Percentiles rank a stretch among this genome's conserved stretches.
phyloP scores from a whole-genome alignment of 2,797 vertebrate genomes.

The Notolabrus celidotus region DNA sequence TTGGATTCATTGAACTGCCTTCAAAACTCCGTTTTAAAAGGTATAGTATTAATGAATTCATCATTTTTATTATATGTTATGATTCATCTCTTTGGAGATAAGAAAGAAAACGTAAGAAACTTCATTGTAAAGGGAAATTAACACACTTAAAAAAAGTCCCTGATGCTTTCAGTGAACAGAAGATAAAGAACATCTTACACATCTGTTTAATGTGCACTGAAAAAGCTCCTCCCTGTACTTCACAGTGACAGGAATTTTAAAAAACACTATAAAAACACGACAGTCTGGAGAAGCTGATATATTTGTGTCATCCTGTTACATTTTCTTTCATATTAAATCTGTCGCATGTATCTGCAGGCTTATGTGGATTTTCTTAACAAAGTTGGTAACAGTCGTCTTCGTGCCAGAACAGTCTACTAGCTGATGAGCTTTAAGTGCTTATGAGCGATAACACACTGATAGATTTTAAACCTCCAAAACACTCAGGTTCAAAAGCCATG shows the following conservation, averaged over 20 bases:
- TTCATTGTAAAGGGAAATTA: too few species aligned
- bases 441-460: slow-evolving; percentile 4
- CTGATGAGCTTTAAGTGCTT: slow-evolving; percentile 37
- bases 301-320: slow-evolving; percentile 50
- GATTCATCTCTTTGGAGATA: neutral
- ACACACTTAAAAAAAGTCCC: too few species aligned
- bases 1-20: too few species aligned
- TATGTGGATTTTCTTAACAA: slow-evolving; percentile 10
- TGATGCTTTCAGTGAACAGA: too few species aligned
- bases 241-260: neutral
- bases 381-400: slow-evolving; percentile 19
- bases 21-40: too few species aligned
- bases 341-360: slow-evolving; percentile 4
- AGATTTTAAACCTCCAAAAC: slow-evolving; percentile 2
- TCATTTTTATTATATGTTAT: neutral
- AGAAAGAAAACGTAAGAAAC: too few species aligned
- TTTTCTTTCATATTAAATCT: slow-evolving; percentile 4
- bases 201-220: neutral
- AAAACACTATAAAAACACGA: slow-evolving; percentile 23
- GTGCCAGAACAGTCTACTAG: slow-evolving; percentile 21
- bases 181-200: too few species aligned
- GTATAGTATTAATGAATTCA: neutral
- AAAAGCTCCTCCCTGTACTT: neutral
- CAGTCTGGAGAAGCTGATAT: slow-evolving; percentile 19
- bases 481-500: slow-evolving; percentile 12